These are phyloP conservation scores for Macrostomum lignano DNA, from an alignment of 1,140 invertebrate genomes.

Conservation along the genomic window DNA sequence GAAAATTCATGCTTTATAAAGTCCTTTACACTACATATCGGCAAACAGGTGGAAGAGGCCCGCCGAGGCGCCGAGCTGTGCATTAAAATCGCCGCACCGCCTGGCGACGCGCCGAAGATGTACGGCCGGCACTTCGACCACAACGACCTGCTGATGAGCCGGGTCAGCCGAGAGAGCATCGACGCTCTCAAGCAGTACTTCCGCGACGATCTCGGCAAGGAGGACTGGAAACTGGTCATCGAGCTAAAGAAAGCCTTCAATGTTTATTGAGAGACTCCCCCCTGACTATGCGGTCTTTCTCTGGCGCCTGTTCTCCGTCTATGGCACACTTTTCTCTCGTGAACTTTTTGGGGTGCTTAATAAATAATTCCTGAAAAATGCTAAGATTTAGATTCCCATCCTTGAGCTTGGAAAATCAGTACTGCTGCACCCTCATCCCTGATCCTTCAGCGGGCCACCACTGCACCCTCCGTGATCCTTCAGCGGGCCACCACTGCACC, in stretches of 20 bases:
- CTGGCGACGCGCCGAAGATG: constrained; percentile 86
- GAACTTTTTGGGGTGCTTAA: too few species aligned
- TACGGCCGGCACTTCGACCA: constrained; percentile 89
- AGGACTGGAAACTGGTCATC: constrained; percentile 88
- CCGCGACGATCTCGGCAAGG: constrained; percentile 71
- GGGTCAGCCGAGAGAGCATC: constrained; percentile 86
- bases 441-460: too few species aligned
- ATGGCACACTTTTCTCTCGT: too few species aligned
- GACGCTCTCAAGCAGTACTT: constrained; percentile 97
- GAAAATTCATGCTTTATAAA: constrained; percentile 57
- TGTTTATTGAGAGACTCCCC: too few species aligned
- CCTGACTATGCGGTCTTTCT: too few species aligned
- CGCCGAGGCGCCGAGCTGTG: constrained; percentile 88
- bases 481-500: too few species aligned
- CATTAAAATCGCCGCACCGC: constrained; percentile 80
- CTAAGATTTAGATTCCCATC: too few species aligned
- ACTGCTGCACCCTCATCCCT: too few species aligned
- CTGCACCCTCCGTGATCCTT: too few species aligned
- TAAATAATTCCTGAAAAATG: too few species aligned
- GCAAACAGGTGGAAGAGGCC: constrained; percentile 50
- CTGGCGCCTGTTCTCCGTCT: too few species aligned
- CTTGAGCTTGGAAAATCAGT: too few species aligned
- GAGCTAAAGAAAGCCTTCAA: constrained; percentile 92
- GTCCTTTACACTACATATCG: constrained; percentile 74
- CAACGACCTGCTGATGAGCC: constrained; percentile 66